Base-by-base conservation (phyloP, 2,797 vertebrate species). In the Xenentodon cancila region DNA sequence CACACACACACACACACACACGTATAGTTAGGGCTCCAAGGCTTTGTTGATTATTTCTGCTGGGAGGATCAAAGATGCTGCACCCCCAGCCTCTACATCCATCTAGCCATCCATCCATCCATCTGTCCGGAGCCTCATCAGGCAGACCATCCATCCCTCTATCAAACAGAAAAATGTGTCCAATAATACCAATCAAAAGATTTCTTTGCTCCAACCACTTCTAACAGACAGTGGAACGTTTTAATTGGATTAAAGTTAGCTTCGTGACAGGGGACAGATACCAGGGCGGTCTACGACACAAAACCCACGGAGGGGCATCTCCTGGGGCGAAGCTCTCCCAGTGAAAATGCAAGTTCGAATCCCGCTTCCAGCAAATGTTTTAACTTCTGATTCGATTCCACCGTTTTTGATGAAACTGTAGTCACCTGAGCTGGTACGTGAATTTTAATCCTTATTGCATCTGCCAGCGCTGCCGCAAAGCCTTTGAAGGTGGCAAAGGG, bases 11-110 rank as follows among this genome's bases (percentile, higher is more conserved):
- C 44, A 65, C 4, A 60, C 77, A 15, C 81, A 78, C 68, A 64
- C 71, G 73, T 69, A 60, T 21, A 71, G 66, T 70, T 54, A 82
- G 68, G 73, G 84, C 87, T 87, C 58, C 69, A 73, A 82, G 86
- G 83, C 91, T 92, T 92, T 90, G 91, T 91, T 94, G 92, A 93
- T 93, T 93, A 93, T 93, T 93, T 93, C 92, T 92, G 87, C 88
- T 86, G 89, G 82, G 90, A 91, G 87, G 92, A 93, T 93, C 88
- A 94, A 94, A 93, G 90, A 81, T 57, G 51, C 69, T 59, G 20
- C 64, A 34, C 42, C 55, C n/a, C 18, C 15, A 17, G 16, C 44
- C 46, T 11, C 68, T 67, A 55, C 20, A 48, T 48, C 46, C 32
- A 57, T 61, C 63, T 34, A 53, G 65, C 57, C 55, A 50, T 79